Evolutionary conservation across 2,888 invertebrate species (phyloP), one percentile per base, ranked within the genome.

Genomic region (Dolomedes plantarius): DNA sequence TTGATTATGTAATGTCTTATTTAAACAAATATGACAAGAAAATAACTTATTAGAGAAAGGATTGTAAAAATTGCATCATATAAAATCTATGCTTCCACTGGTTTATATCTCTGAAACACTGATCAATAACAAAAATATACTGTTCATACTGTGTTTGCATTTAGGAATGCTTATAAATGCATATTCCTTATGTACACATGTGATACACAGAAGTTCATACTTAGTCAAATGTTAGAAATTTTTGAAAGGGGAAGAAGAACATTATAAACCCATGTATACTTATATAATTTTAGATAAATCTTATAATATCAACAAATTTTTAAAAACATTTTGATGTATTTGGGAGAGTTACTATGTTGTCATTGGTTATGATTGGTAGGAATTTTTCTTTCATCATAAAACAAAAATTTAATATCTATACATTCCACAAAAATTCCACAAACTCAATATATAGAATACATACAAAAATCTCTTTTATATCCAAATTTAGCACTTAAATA

Each of bases 401-500:
- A 56, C 3, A 23, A 56, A 56, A 23, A 23, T 56, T 56, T 23
- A 19, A 19, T 41, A 16, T 11, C 2, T 46, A 11, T 46, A 46
- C 41, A 46, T 16, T 46, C 23, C 1, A 56, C 23, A 5, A 56
- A 46, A 19, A 16, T 46, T 23, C 9, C 6, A 23, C 2, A 1
- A 56, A 56, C 19, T 16, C 6, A 5, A 23, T 56, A 50, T 65
- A 29, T 69, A 81, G 75, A 74, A 81, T 81, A 77, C 67, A 73
- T 73, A 85, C 28, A 85, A 85, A 83, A 73, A 46, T 72, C 64
- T 83, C 78, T 68, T 68, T 69, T 81, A 7, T 76, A 80, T 75
- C 81, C 83, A 77, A 36, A 73, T 72, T 68, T 77, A 72, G 41
- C 68, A 78, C 39, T 77, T 77, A 23, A 62, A 46, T n/a, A 28